phyloP scores from a whole-genome alignment of 1,140 invertebrate genomes.

The Propsilocerus akamusi region DNA sequence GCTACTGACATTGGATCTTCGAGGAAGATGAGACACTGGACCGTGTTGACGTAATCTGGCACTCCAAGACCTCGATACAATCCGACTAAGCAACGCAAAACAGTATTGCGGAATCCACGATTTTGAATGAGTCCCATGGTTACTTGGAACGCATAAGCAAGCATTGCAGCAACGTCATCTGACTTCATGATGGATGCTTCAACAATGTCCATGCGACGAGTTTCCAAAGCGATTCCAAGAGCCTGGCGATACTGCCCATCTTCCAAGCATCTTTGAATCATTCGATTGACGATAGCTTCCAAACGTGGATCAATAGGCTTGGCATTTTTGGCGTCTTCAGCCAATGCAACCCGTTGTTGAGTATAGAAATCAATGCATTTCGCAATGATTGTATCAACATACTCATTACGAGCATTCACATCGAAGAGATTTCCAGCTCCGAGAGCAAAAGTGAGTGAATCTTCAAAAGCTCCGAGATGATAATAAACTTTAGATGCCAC shows the following conservation, averaged over 20 bases:
- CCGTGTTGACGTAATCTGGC: conserved; percentile 92
- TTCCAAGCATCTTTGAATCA: conserved; percentile 90
- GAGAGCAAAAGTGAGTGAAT: conserved; percentile 85
- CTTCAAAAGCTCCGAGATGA: conserved; percentile 90
- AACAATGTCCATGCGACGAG: conserved; percentile 87
- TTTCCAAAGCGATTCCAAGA: conserved; percentile 86
- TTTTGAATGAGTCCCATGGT: conserved; percentile 92
- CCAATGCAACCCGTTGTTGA: conserved; percentile 55
- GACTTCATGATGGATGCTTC: conserved; percentile 78
- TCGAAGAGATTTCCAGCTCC: conserved; percentile 87
- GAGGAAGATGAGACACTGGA: conserved; percentile 89
- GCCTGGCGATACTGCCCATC: conserved; percentile 88
- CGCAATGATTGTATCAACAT: conserved; percentile 91
- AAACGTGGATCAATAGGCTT: conserved; percentile 70
- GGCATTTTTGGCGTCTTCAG: conserved; percentile 37
- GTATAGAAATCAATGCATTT: conserved; percentile 95
- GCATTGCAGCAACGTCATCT: conserved; percentile 77
- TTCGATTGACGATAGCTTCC: conserved; percentile 87
- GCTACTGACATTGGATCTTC: conserved; percentile 85
- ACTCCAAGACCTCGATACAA: conserved; percentile 71
- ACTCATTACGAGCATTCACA: conserved; percentile 81
- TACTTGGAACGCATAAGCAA: conserved; percentile 87
- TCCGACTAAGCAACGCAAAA: conserved; percentile 73
- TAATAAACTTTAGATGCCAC: conserved; percentile 98
- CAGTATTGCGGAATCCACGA: conserved; percentile 74